Conservation (phyloP, 2,113 vertebrate species). For the Phocoena sinus region DNA sequence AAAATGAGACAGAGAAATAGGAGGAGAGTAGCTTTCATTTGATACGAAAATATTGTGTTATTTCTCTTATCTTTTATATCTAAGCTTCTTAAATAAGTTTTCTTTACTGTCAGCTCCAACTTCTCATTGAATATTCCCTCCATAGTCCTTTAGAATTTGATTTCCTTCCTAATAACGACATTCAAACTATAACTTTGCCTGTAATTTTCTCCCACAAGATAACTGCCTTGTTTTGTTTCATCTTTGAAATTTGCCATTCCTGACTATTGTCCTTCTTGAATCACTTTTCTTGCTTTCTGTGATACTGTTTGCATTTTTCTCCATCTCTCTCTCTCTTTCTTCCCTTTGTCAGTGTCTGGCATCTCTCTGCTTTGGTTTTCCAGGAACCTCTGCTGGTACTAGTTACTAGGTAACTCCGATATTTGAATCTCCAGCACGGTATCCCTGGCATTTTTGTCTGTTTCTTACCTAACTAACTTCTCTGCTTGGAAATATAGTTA, state of each 20-base stretch:
- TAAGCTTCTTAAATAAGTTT: neutral
- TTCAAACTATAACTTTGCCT: neutral
- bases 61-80: neutral
- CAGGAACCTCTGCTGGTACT: neutral
- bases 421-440: neutral
- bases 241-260: neutral
- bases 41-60: neutral
- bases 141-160: neutral
- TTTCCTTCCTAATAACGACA: neutral
- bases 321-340: neutral
- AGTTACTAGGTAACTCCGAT: neutral
- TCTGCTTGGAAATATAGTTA: neutral
- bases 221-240: neutral
- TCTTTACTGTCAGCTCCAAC: neutral
- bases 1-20: neutral
- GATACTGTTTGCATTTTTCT: neutral
- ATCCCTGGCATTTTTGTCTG: fast-evolving
- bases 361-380: neutral
- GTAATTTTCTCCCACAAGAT: neutral
- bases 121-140: neutral
- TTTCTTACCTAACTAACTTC: neutral
- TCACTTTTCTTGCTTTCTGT: neutral
- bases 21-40: neutral
- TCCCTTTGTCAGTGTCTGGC: neutral
- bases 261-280: neutral